Conservation (phyloP, 2,888 invertebrate genomes). For the Brachyopa scutellaris region DNA sequence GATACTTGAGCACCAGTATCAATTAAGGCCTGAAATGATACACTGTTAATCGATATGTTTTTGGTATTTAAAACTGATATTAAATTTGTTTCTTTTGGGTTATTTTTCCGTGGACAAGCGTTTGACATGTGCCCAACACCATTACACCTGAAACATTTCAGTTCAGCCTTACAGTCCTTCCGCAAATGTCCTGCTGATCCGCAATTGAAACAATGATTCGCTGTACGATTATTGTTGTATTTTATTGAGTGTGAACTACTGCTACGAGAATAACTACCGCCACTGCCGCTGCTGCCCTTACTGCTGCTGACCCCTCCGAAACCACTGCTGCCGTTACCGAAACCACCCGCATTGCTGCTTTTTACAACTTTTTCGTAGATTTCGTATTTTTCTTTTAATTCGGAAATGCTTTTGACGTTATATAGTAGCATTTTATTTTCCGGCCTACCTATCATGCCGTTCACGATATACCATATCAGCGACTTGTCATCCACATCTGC, state of each 20-base stretch:
- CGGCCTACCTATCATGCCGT: neutral
- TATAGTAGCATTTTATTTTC: neutral
- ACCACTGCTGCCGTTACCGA: no score
- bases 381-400: neutral
- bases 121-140: conserved; percentile 49
- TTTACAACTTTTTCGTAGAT: no score
- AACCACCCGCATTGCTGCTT: no score
- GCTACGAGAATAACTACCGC: no score
- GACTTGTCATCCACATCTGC: conserved; percentile 2
- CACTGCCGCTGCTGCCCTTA: no score
- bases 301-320: no score
- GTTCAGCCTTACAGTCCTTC: conserved; percentile 47
- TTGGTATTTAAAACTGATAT: conserved; percentile 13
- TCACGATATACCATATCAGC: neutral
- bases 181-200: conserved; percentile 54
- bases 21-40: conserved; percentile 18
- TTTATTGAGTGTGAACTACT: neutral
- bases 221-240: no score
- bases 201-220: conserved; percentile 61
- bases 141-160: conserved; percentile 65
- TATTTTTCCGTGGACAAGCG: conserved; percentile 35
- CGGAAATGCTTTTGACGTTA: neutral
- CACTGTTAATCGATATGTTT: neutral
- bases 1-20: conserved; percentile 33
- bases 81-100: neutral